Base-by-base conservation (phyloP, 2,113 vertebrate genomes). In the Centropus unirufus region DNA sequence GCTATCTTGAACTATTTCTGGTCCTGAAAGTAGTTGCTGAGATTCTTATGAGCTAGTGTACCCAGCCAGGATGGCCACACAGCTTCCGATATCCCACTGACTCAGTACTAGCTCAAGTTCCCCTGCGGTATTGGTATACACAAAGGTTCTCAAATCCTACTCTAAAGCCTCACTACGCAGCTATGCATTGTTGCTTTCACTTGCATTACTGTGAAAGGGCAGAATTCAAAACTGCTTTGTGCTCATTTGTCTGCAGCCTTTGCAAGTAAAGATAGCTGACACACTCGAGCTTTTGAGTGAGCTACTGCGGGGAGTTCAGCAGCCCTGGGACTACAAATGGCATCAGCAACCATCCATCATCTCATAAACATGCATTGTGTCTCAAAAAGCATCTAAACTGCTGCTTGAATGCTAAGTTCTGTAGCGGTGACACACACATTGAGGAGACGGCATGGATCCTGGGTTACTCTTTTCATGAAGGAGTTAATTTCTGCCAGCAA, bases 401-500 rank as follows among this genome's bases (percentile, higher is more conserved):
- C 57, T 78, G 52, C 24, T 40, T n/a, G 24, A 57, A 24, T 29
- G 27, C 20, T 0, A 6, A 40, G 9, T 46, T n/a, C 46, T 67
- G 36, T 0, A 1, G 14, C 27, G 62, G 36, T 69, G 42, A 51
- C 29, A 34, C 32, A 26, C 7, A 36, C 5, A 3, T 11, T 17
- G 42, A 59, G 47, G 51, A 59, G 23, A 21, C 9, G 6, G 23
- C 64, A 24, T 15, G 30, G n/a, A 62, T 23, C 46, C 26, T 70
- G 18, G 7, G 11, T 58, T 73, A 8, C 3, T 5, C 3, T 70
- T 66, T 51, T 78, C 39, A 36, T 36, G 39, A 83, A 81, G 11
- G 68, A 40, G 83, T 95, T 91, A 83, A 72, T 70, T 87, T 81
- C 20, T 32, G 68, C 34, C 44, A 87, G 32, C 20, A 81, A 55